Evolutionary conservation across 2,797 vertebrate genomes (phyloP).

Genomic region (Smutsia gigantea): DNA sequence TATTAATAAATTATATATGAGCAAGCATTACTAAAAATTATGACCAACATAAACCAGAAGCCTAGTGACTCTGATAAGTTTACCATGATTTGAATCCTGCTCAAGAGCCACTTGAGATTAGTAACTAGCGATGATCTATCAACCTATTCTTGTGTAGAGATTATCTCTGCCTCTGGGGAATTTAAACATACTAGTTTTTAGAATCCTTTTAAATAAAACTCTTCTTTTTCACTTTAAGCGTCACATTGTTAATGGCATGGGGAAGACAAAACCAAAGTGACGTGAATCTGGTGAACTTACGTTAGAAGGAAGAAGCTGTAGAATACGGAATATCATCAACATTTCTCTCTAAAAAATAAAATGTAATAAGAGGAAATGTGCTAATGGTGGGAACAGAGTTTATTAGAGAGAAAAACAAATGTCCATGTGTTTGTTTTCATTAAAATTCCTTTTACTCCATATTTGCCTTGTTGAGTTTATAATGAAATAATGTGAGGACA

Average conservation of each 20-base stretch:
- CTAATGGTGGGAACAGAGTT: conserved; percentile 2
- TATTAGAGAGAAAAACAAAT: neutral
- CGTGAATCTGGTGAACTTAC: neutral
- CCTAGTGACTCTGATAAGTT: neutral
- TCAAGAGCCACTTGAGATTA: neutral
- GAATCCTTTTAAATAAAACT: neutral
- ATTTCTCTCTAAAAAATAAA: conserved; percentile 26
- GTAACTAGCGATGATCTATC: neutral
- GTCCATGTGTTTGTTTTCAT: conserved; percentile 10
- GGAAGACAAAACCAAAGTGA: conserved; percentile 12
- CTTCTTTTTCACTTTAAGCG: conserved; percentile 19
- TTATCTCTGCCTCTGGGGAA: neutral
- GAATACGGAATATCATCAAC: neutral
- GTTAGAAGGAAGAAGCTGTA: neutral
- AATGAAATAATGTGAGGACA: conserved; percentile 19
- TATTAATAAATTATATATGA: conserved; percentile 35
- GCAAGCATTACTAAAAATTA: conserved; percentile 27
- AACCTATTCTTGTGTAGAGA: neutral
- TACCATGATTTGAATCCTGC: conserved; percentile 30
- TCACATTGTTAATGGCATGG: neutral
- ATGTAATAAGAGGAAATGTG: conserved; percentile 2
- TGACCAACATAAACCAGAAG: neutral
- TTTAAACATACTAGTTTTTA: conserved; percentile 40
- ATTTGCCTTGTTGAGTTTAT: conserved; percentile 34
- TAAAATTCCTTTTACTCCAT: conserved; percentile 28